A percentile compares a stretch with the other conserved stretches of the same genome.
Evolutionary conservation across 1,140 invertebrate species (phyloP).

Genomic region (Ostrea edulis): DNA sequence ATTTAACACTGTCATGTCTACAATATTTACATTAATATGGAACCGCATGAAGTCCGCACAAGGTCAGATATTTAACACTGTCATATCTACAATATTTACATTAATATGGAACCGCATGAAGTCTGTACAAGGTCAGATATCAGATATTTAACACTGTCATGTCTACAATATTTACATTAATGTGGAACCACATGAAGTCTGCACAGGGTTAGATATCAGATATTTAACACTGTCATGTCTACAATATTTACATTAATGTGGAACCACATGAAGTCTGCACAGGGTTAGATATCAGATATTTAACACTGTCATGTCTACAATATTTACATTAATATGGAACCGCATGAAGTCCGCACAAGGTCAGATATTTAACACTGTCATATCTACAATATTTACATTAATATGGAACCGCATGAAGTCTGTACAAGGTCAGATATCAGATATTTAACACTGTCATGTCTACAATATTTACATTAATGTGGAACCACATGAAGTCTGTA

Average conservation of each 20-base stretch:
- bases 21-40: constrained; percentile 80
- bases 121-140: constrained; percentile 61
- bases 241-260: constrained; percentile 79
- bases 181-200: constrained; percentile 79
- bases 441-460: not conserved
- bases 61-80: constrained; percentile 15
- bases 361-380: constrained; percentile 10
- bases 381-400: constrained; percentile 75
- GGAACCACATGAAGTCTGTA: constrained; percentile 78
- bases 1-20: not conserved
- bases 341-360: constrained; percentile 75
- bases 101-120: constrained; percentile 80
- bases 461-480: constrained; percentile 79
- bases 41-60: constrained; percentile 77
- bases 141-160: constrained; percentile 7
- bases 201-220: constrained; percentile 38
- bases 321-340: constrained; percentile 80
- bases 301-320: not conserved
- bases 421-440: constrained; percentile 40
- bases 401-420: constrained; percentile 80
- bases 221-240: not conserved
- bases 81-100: constrained; percentile 69
- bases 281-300: not conserved
- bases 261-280: constrained; percentile 78
- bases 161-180: constrained; percentile 77